A percentile compares a stretch with the other conserved stretches of the same genome.
These are phyloP conservation scores for Prinia subflava DNA, from an alignment of 2,113 vertebrate genomes.

Conservation along the genomic window DNA sequence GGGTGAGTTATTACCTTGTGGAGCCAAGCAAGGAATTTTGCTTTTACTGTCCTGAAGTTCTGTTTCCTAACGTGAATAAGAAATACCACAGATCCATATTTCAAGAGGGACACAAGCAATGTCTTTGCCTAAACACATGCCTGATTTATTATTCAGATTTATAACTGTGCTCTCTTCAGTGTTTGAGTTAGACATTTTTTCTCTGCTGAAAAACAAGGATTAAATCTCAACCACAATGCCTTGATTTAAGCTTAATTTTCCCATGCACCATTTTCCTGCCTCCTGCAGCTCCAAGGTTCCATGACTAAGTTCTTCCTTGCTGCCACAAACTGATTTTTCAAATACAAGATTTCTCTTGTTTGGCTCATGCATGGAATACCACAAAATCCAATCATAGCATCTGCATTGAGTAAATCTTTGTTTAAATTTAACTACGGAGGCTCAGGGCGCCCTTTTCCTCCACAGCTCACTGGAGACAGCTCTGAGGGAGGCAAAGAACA, in stretches of 20 bases:
- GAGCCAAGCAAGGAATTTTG: background rate
- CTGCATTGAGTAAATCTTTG: background rate
- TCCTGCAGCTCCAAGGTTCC: background rate
- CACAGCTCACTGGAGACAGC: background rate
- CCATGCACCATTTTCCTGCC: background rate
- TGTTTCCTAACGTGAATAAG: background rate
- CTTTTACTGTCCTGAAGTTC: background rate
- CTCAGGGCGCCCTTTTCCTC: background rate
- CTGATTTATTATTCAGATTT: conserved; percentile 12
- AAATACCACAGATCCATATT: background rate
- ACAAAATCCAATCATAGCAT: background rate
- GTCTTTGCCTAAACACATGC: background rate
- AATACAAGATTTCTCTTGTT: background rate
- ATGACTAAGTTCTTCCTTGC: background rate
- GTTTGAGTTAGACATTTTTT: conserved; percentile 1
- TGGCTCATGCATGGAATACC: background rate
- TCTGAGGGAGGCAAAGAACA: background rate
- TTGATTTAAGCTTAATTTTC: background rate
- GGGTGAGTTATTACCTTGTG: background rate
- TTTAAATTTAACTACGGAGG: background rate
- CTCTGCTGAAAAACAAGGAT: background rate
- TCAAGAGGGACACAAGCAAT: background rate
- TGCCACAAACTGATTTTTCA: background rate
- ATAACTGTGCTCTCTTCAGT: background rate
- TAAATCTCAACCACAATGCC: background rate